Percentiles rank a stretch among this genome's conserved stretches.
phyloP scores from a whole-genome alignment of 2,797 vertebrate species.

The Morelia viridis region DNA sequence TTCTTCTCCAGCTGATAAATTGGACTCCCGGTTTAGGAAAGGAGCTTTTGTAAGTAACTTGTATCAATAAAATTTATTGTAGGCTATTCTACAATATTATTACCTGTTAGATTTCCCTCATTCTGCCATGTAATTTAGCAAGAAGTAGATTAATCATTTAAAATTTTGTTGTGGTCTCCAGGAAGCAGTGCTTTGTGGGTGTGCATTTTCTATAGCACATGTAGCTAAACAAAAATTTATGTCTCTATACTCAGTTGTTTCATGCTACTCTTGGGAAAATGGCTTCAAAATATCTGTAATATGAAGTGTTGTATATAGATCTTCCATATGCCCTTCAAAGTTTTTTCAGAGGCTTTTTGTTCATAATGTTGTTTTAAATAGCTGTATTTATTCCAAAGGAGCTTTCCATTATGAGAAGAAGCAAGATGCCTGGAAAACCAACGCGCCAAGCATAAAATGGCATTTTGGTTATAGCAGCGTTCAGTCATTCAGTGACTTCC shows the following conservation, averaged over 20 bases:
- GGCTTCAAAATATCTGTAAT: neutral
- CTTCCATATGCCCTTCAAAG: neutral
- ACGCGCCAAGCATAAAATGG: conserved; percentile 18
- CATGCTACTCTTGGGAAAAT: neutral
- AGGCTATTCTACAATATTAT: neutral
- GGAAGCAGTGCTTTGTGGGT: neutral
- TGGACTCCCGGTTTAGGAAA: conserved; percentile 95
- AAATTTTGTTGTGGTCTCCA: neutral
- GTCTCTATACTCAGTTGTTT: neutral
- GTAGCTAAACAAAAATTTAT: neutral
- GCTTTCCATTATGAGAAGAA: neutral
- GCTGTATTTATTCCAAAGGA: neutral
- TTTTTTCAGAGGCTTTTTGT: neutral
- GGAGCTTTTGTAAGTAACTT: conserved; percentile 90
- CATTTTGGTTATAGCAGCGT: conserved; percentile 42
- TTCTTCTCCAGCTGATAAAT: conserved; percentile 98
- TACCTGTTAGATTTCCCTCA: neutral
- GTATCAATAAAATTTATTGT: neutral
- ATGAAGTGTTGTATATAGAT: neutral
- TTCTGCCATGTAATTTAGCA: neutral
- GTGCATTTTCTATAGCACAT: neutral
- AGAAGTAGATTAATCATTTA: neutral
- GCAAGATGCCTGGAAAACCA: neutral
- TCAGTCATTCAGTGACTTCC: neutral
- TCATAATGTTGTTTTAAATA: neutral